Base-by-base conservation (phyloP, 2,888 invertebrate genomes). In the Leptinotarsa tumamoca region DNA sequence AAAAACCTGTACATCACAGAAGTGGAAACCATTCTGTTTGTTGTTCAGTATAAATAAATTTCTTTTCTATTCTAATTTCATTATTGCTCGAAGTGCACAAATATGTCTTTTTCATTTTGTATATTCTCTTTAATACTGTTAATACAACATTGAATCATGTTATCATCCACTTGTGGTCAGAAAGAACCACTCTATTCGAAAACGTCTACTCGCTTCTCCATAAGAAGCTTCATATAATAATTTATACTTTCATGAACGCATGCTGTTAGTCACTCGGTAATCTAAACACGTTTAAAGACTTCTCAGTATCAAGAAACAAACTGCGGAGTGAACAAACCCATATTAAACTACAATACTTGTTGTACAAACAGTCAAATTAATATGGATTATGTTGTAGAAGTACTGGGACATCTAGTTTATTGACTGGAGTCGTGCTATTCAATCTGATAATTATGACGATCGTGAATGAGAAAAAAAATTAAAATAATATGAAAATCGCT, bases 221-320 rank as follows among this genome's bases (percentile, higher is more conserved):
- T 72, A 56, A 67, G 67, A 15, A 67, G 72, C 52, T 72, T 67
- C 67, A 63, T 54, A 15, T 14, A 66, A 72, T 72, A 72, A 58
- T 72, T 72, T 50, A 67, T 27, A 56, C 67, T 72, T 67, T 67
- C 67, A 66, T 21, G 52, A 58, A 61, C 49, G 18, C 27, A 43
- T 61, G 27, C 66, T 51, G 61, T 71, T 71, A 63, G 58, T 7
- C 43, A 33, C 18, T 67, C 50, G 17, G 49, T 71, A 71, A 63
- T 71, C 71, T 33, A 23, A 66, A 71, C 71, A 71, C 70, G 56
- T 56, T 58, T 43, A 49, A 43, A 61, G 17, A 61, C 54, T 71
- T 50, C 68, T 23, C 52, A 54, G 17, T 49, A 51, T 15, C 52
- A 52, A 33, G 68, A 68, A 68, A 27, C 54, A 33, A 49, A 63